Conservation (phyloP, 2,888 invertebrate species). For the Polyommatus icarus region DNA sequence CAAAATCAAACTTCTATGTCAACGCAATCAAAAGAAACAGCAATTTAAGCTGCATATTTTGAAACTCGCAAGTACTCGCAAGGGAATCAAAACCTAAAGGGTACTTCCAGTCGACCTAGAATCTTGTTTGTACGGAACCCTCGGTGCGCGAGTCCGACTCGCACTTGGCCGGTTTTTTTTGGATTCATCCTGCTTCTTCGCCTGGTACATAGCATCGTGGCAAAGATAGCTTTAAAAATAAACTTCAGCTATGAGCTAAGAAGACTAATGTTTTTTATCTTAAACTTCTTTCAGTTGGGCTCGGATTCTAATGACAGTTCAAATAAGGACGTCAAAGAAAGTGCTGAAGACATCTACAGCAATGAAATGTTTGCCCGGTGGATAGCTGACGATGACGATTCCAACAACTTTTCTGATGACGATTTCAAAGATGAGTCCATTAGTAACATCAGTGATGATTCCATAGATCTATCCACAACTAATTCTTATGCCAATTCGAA, state of each 20-base stretch:
- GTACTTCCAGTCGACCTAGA: too few relatives aligned
- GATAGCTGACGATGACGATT: background rate
- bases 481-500: background rate
- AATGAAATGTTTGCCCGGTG: background rate
- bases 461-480: background rate
- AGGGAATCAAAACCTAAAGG: too few relatives aligned
- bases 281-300: conserved; percentile 6
- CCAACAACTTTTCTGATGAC: background rate
- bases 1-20: too few relatives aligned
- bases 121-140: too few relatives aligned
- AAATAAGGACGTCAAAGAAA: background rate
- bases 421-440: background rate
- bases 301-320: background rate
- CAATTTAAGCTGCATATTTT: too few relatives aligned
- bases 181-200: too few relatives aligned
- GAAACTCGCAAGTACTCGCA: too few relatives aligned
- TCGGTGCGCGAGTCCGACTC: too few relatives aligned
- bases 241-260: background rate
- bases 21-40: too few relatives aligned
- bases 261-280: background rate
- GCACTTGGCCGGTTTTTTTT: too few relatives aligned
- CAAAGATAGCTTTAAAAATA: background rate
- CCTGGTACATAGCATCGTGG: background rate
- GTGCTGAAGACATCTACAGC: background rate
- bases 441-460: background rate